These are phyloP conservation scores for Daubentonia madagascariensis DNA, from an alignment of 2,113 vertebrate species.

Conservation along the genomic window DNA sequence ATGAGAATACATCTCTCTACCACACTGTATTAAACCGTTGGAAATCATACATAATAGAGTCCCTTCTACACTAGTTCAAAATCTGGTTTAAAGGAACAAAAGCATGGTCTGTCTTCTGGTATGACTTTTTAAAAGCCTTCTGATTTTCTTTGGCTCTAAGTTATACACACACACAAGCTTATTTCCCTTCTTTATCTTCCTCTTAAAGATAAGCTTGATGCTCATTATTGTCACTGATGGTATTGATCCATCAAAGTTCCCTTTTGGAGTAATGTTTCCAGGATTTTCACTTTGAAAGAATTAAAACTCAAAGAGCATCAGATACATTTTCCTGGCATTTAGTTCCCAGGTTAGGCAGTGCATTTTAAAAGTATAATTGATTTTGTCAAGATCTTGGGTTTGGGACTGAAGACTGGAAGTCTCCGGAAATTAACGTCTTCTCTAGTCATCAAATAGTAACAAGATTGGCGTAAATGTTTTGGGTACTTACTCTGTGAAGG, in stretches of 20 bases:
- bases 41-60: slow-evolving; percentile 22
- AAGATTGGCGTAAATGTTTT: neutral
- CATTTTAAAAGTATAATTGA: slow-evolving; percentile 48
- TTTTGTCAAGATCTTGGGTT: slow-evolving; percentile 55
- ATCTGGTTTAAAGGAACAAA: slow-evolving; percentile 61
- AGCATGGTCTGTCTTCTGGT: slow-evolving; percentile 44
- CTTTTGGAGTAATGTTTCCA: slow-evolving; percentile 66
- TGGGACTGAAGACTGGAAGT: neutral
- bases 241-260: neutral
- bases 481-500: neutral
- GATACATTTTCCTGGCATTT: slow-evolving; percentile 33
- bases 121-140: slow-evolving; percentile 34
- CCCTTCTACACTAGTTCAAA: slow-evolving; percentile 55
- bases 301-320: slow-evolving; percentile 25
- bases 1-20: neutral
- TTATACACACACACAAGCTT: neutral
- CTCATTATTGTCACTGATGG: slow-evolving; percentile 33
- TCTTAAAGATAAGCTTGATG: slow-evolving; percentile 57
- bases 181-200: neutral
- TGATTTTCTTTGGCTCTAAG: slow-evolving; percentile 48
- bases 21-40: neutral
- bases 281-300: slow-evolving; percentile 36
- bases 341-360: slow-evolving; percentile 40
- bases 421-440: neutral
- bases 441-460: slow-evolving; percentile 5